These are phyloP conservation scores for Tupaia chinensis DNA, from an alignment of 2,113 vertebrate species.

Conservation along the genomic window DNA sequence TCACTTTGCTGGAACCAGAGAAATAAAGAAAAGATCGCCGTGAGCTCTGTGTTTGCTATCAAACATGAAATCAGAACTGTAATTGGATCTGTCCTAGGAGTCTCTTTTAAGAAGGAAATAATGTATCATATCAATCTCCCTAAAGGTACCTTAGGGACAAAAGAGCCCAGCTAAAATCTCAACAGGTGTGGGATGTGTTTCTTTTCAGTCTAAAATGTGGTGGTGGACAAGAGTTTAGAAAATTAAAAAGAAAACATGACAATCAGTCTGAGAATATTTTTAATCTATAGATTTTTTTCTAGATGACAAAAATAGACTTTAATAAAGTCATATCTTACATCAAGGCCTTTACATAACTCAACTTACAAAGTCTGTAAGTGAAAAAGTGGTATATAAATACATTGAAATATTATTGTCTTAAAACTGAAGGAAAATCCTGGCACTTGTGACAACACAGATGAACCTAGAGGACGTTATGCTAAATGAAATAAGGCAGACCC, in stretches of 20 bases:
- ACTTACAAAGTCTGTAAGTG: neutral
- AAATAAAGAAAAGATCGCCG: neutral
- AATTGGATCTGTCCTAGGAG: neutral
- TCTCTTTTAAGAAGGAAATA: slow-evolving; percentile 39
- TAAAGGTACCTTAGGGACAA: neutral
- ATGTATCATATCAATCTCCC: neutral
- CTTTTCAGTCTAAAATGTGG: neutral
- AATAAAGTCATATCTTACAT: neutral
- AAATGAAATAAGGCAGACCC: neutral
- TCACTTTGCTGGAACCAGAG: neutral
- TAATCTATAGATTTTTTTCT: neutral
- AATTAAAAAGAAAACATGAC: neutral
- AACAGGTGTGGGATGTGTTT: neutral
- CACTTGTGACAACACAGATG: neutral
- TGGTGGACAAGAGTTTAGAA: neutral
- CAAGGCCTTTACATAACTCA: neutral
- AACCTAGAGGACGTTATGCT: neutral
- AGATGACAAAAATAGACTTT: neutral
- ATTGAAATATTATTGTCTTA: neutral
- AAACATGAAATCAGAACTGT: slow-evolving; percentile 13
- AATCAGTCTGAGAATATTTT: neutral
- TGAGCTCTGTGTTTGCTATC: neutral
- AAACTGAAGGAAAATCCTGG: neutral
- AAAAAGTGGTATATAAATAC: neutral
- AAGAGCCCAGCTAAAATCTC: neutral